Evolutionary conservation across 2,797 vertebrate species (phyloP), one percentile per base, ranked within the genome.

Genomic region (Simalia tracyae): DNA sequence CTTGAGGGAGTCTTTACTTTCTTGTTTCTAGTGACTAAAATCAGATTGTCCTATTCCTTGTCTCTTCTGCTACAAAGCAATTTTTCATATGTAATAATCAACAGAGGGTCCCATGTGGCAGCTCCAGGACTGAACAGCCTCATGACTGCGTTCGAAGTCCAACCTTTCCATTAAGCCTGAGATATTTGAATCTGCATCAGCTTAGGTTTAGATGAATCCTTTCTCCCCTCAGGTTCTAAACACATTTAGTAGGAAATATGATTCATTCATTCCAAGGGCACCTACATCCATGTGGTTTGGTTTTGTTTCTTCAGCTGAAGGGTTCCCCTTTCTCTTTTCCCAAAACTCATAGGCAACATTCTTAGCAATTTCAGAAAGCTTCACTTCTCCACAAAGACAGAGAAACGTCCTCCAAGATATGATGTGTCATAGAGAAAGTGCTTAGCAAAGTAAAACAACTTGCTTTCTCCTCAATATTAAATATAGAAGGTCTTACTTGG

Each of bases 321-420:
- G 31, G 36, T 76, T 42, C 8, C 50, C 36, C 36, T 76, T 17
- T 76, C 22, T 76, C 72, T 36, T 8, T 81, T 8, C 19, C 72
- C 72, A 81, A 46, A 3, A 24, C 72, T 42, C 86, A 88, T 54
- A 66, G 92, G 87, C 76, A 92, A 93, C 60, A 57, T 61, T 92
- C 89, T 84, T 26, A 28, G 2, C 89, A 46, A 64, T 61, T 94
- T 93, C 28, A 81, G 12, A 56, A 86, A 36, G 24, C 42, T 6
- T 72, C 72, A 60, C 7, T 0, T 10, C 59, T 31, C 4, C 28
- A 66, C 92, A 90, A 56, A 92, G 90, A 57, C 86, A 92, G 61
- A 88, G n/a, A 64, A 90, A 92, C 54, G n/a, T 2, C 76, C 95
- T 94, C 89, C 24, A 89, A 72, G 86, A 87, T 86, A 81, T 54